These are phyloP conservation scores for Cyclophora albipunctata DNA, from an alignment of 2,888 invertebrate species.

Conservation along the genomic window DNA sequence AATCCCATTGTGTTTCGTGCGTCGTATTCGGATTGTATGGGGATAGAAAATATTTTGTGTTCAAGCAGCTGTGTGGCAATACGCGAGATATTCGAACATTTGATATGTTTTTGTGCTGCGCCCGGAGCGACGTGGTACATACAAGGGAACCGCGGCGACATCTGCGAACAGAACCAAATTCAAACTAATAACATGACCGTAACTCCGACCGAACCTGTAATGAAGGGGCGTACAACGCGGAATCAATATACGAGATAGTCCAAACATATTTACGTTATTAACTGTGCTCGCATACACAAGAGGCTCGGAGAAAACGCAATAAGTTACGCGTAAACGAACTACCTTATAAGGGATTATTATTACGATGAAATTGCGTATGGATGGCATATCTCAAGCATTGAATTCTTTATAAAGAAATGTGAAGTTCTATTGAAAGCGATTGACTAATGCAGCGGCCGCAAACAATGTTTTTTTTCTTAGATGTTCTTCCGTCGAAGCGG, in stretches of 20 bases:
- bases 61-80: constrained; percentile 25
- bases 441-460: constrained; percentile 30
- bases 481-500: constrained; percentile 34
- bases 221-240: constrained; percentile 28
- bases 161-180: constrained; percentile 45
- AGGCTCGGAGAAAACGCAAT: constrained; percentile 7
- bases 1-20: constrained; percentile 47
- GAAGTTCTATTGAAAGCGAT: constrained; percentile 24
- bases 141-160: constrained; percentile 48
- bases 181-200: constrained; percentile 50
- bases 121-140: constrained; percentile 24
- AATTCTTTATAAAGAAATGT: constrained; percentile 18
- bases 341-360: constrained; percentile 10
- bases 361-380: constrained; percentile 13
- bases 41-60: constrained; percentile 21
- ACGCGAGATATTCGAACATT: constrained; percentile 26
- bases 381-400: constrained; percentile 17
- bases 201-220: constrained; percentile 42
- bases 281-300: constrained; percentile 12
- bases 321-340: constrained; percentile 10
- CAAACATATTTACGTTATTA: constrained; percentile 19
- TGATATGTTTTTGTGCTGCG: constrained; percentile 38
- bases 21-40: constrained; percentile 21
- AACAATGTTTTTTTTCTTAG: constrained; percentile 38
- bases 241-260: constrained; percentile 16